Conservation (phyloP, 2,113 vertebrate genomes). For the Hypocryptadius cinnamomeus region DNA sequence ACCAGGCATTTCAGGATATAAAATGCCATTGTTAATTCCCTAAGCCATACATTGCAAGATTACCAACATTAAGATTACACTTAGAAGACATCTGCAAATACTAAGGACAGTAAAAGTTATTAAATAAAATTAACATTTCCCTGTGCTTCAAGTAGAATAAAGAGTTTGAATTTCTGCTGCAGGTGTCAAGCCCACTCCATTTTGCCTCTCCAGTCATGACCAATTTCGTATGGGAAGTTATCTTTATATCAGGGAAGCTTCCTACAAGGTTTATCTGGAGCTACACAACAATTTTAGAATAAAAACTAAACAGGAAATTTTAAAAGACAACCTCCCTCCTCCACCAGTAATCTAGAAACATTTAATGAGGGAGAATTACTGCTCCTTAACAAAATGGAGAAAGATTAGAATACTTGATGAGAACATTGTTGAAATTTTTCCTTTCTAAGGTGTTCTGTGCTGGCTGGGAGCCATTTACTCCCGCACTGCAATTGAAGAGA, state of each 20-base stretch:
- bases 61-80: not conserved
- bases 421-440: not conserved
- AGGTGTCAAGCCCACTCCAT: not conserved
- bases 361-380: not conserved
- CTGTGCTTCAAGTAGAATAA: not conserved
- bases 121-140: not conserved
- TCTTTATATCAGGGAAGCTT: not conserved
- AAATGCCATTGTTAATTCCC: not conserved
- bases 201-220: not conserved
- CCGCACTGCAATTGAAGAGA: slow-evolving; percentile 23
- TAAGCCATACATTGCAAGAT: not conserved
- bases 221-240: not conserved
- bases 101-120: not conserved
- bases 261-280: not conserved
- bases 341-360: not conserved
- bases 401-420: not conserved
- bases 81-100: not conserved
- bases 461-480: slow-evolving; percentile 37
- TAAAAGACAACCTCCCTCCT: not conserved
- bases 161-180: not conserved
- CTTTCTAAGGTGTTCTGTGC: slow-evolving; percentile 3
- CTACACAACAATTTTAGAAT: not conserved
- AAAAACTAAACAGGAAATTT: not conserved
- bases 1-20: not conserved
- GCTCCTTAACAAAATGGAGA: not conserved